phyloP scores from a whole-genome alignment of 2,888 invertebrate genomes.

The Clusia tigrina region DNA sequence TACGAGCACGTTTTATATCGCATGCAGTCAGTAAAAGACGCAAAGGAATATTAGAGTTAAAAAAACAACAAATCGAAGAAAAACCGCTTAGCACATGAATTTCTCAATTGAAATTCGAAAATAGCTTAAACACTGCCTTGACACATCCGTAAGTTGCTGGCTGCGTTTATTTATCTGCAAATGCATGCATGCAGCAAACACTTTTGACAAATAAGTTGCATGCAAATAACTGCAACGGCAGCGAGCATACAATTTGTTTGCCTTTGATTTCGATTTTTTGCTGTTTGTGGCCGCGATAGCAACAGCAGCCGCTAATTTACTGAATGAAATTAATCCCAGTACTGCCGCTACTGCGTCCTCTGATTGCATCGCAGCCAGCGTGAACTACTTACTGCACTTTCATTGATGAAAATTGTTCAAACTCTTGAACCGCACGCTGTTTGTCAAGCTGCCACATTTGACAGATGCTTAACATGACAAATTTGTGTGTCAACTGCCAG shows the following conservation, averaged over 20 bases:
- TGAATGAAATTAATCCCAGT: conserved; percentile 22
- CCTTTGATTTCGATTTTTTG: background rate
- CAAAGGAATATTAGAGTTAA: no score
- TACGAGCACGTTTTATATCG: no score
- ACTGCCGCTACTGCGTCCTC: conserved; percentile 33
- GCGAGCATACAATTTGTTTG: background rate
- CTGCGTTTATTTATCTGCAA: no score
- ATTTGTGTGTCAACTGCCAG: background rate
- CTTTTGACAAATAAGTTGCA: conserved; percentile 18
- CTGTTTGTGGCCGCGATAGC: conserved; percentile 17
- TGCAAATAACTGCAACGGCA: conserved; percentile 28
- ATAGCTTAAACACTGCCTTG: background rate
- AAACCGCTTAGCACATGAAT: background rate
- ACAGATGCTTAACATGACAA: background rate
- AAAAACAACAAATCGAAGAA: no score
- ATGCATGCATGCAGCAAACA: background rate
- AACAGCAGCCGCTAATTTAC: conserved; percentile 23
- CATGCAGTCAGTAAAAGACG: no score
- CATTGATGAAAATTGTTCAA: conserved; percentile 50
- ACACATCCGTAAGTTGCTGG: background rate
- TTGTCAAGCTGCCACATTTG: background rate
- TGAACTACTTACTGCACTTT: conserved; percentile 22
- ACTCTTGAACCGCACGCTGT: conserved; percentile 42
- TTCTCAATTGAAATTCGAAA: background rate
- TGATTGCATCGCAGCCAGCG: no score